These are phyloP conservation scores for Eristalinus sepulchralis DNA, from an alignment of 2,888 invertebrate genomes.

Conservation along the genomic window DNA sequence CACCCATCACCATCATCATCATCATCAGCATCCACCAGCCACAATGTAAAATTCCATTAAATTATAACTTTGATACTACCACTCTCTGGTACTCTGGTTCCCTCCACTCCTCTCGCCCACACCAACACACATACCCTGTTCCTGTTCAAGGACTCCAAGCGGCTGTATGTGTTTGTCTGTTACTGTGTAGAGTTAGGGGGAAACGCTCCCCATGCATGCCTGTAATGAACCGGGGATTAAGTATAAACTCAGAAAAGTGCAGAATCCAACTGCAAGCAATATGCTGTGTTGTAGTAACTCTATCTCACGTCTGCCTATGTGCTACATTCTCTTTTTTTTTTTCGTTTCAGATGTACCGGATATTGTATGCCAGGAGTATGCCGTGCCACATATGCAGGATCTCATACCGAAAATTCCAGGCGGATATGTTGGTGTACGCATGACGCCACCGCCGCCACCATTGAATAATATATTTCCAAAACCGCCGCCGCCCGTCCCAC, in stretches of 20 bases:
- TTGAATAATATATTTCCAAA: slow-evolving; percentile 82
- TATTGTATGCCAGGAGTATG: slow-evolving; percentile 84
- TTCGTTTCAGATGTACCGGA: slow-evolving; percentile 83
- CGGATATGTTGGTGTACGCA: slow-evolving; percentile 75
- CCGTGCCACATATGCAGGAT: slow-evolving; percentile 84
- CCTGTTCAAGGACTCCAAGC: not conserved
- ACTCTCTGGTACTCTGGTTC: not conserved
- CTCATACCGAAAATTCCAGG: slow-evolving; percentile 78
- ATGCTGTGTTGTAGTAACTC: not conserved
- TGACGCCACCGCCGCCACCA: slow-evolving; percentile 79
- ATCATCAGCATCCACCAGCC: not conserved
- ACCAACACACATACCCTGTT: not conserved
- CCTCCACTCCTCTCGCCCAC: not conserved
- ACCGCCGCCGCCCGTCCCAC: slow-evolving; percentile 85
- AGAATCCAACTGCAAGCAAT: slow-evolving; percentile 31
- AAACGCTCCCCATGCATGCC: not conserved
- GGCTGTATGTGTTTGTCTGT: not conserved
- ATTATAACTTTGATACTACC: slow-evolving; percentile 51
- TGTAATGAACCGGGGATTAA: slow-evolving; percentile 30
- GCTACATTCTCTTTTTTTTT: slow-evolving; percentile 44
- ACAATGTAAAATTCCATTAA: slow-evolving; percentile 59
- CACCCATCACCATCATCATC: slow-evolving; percentile 6
- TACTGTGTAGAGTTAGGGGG: not conserved
- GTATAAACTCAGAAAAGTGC: slow-evolving; percentile 28
- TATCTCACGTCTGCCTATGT: not conserved